These are phyloP conservation scores for Chromobotia macracanthus DNA, from an alignment of 2,797 vertebrate species.

Conservation along the genomic window DNA sequence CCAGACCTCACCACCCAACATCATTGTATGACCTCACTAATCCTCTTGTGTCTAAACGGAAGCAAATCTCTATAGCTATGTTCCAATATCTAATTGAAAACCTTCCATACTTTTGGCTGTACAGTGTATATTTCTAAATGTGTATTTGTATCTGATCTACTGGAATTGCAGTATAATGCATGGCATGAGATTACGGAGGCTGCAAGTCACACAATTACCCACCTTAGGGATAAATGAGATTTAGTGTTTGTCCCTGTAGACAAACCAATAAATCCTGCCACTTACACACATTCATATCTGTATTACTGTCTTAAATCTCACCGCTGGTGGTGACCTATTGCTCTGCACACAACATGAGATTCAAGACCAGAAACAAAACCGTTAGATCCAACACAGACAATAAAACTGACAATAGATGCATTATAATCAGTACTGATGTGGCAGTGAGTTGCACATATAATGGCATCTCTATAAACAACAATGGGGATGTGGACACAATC, in stretches of 20 bases:
- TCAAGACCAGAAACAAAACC: background rate
- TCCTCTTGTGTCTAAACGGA: no score
- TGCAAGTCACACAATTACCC: background rate
- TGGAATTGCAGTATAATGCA: background rate
- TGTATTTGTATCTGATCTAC: background rate
- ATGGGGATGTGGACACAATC: background rate
- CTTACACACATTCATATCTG: background rate
- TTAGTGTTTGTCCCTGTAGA: conserved; percentile 9
- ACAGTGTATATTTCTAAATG: background rate
- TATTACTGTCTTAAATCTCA: conserved; percentile 15
- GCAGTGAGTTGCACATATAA: background rate
- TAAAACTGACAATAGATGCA: background rate
- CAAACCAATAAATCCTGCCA: conserved; percentile 6
- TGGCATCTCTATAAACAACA: background rate
- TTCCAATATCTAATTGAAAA: background rate
- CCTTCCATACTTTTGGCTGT: background rate
- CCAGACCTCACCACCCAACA: no score
- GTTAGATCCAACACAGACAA: background rate
- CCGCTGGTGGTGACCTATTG: background rate
- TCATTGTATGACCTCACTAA: no score
- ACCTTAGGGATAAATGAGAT: conserved; percentile 14
- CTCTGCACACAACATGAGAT: background rate
- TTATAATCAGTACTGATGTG: background rate
- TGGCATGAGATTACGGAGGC: conserved; percentile 12
- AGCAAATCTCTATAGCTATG: background rate